Base-by-base conservation (phyloP, 2,888 invertebrate genomes). In the Polymixis lichenea region DNA sequence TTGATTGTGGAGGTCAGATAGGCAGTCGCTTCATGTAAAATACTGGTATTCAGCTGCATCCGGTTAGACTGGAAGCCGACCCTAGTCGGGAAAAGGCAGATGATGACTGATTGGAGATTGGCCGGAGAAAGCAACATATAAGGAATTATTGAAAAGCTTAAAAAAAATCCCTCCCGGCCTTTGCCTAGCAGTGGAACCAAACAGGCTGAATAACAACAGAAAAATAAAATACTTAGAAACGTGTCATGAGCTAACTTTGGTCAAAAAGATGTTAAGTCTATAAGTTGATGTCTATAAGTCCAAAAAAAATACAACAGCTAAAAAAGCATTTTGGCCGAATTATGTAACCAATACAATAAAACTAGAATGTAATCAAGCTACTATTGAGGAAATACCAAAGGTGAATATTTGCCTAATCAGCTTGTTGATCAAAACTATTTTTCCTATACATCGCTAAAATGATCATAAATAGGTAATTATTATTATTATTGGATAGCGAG, bases 311-410 rank as follows among this genome's bases (percentile, higher is more conserved):
- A 28, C 17, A 55, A 62, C 11, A 8, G 5, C 1, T 25, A 22
- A 22, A 6, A 49, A 51, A 64, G 61, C 13, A 32, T 22, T 13
- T 28, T 11, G 25, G 32, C 3, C 22, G 11, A 67, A 25, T 56
- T 38, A 28, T 49, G 22, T 53, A 53, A 46, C 32, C n/a, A 72
- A 17, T 25, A 43, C 51, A 73, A 49, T n/a, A 17, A 46, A 61
- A 38, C 38, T 38, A 38, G 38, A 38, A 38, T 38, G 6, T 38
- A 38, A 38, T 38, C 5, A 38, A 38, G 38, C 38, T 5, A 38
- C 38, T 46, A 13, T 60, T 53, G 32, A 77, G 51, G 68, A 76
- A 76, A 78, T 78, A 46, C 17, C 22, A 53, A 67, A 76, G 58
- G 28, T 28, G 15, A 67, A 67, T 28, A 55, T 71, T 72, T 49